Percentiles rank a stretch among this genome's conserved stretches.
These are phyloP conservation scores for Turritopsis rubra DNA, from an alignment of 30 jellyfish, hydroid and myxozoan species.

Conservation along the genomic window DNA sequence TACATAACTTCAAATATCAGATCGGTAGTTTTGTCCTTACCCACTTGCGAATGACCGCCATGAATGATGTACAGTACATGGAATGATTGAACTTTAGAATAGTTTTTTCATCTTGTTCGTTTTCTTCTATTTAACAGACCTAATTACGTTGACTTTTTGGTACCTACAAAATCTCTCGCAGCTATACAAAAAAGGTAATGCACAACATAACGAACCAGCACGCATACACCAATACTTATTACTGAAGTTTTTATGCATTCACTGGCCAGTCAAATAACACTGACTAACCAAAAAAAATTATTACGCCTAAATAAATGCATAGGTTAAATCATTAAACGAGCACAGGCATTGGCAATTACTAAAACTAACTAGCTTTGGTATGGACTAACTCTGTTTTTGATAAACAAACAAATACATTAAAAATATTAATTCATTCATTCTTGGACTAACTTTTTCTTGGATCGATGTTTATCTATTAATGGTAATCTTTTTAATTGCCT, in stretches of 20 bases:
- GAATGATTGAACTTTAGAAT: not conserved
- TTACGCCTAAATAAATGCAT: not conserved
- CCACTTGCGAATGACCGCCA: not conserved
- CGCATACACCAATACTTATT: not conserved
- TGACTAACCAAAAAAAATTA: not conserved
- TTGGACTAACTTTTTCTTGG: not conserved
- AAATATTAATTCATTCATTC: not conserved
- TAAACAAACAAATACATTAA: not conserved
- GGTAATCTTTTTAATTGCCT: too few relatives aligned
- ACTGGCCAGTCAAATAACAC: not conserved
- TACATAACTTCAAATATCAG: not conserved
- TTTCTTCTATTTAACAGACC: slow-evolving; percentile 7
- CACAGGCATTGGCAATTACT: not conserved
- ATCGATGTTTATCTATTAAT: too few relatives aligned
- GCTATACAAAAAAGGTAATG: slow-evolving; percentile 18
- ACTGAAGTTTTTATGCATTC: not conserved
- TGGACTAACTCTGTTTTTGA: not conserved
- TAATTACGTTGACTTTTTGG: slow-evolving; percentile 13
- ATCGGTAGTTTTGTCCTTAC: not conserved
- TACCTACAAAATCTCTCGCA: slow-evolving; percentile 6
- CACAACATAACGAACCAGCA: not conserved
- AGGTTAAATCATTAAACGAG: not conserved
- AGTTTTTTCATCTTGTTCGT: not conserved
- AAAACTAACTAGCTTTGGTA: not conserved
- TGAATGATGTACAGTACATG: not conserved